Conservation (phyloP, 2,113 vertebrate species). For the Mesoclemmys tuberculata region DNA sequence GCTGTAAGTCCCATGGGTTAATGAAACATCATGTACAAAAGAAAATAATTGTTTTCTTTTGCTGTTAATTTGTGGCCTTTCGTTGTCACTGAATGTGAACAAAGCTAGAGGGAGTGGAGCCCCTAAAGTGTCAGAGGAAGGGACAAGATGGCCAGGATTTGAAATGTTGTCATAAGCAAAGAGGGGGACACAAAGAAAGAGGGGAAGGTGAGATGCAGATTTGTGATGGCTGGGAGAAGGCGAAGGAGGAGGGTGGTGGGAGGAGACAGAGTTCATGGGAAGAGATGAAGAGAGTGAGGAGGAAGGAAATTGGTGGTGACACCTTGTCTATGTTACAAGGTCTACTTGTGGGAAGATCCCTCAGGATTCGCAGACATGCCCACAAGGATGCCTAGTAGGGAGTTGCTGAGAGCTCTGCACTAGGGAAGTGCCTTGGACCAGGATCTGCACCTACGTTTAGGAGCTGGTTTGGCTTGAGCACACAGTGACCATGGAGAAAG, state of each 20-base stretch:
- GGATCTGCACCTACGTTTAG: fast-evolving
- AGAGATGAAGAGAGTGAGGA: neutral
- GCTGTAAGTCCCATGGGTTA: fast-evolving
- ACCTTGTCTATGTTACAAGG: neutral
- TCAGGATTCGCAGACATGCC: neutral
- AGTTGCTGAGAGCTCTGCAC: fast-evolving
- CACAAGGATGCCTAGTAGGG: neutral
- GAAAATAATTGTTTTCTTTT: neutral
- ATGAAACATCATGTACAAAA: neutral
- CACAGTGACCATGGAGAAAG: neutral
- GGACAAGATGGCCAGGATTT: too few species aligned
- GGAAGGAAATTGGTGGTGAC: neutral
- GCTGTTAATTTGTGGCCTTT: neutral
- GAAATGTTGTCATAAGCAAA: neutral
- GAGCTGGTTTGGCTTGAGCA: neutral
- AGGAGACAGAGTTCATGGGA: neutral
- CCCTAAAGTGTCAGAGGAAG: too few species aligned
- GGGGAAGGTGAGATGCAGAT: neutral
- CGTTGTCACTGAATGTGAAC: neutral
- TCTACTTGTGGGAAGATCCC: neutral
- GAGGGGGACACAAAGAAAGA: neutral
- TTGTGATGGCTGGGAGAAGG: neutral
- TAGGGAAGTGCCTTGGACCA: neutral
- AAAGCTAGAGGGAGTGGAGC: neutral
- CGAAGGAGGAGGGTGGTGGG: neutral